phyloP scores from a whole-genome alignment of 2,888 invertebrate species.

The Pantelozetes paolii region DNA sequence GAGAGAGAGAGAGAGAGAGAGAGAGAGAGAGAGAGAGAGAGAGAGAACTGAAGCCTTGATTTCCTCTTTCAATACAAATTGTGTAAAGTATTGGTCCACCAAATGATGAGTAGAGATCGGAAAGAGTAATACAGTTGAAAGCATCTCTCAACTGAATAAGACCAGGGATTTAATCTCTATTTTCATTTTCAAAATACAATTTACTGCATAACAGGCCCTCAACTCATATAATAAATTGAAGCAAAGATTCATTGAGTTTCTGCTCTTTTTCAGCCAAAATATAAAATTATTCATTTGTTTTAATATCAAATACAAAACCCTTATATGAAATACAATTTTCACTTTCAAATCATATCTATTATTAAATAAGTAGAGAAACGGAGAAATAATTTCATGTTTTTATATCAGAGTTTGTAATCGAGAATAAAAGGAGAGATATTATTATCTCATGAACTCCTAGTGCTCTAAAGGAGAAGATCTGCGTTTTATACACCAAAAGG shows the following conservation, averaged over 20 bases:
- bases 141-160: slow-evolving; percentile 31
- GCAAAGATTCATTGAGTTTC: neutral
- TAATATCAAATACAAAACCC: no score
- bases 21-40: neutral
- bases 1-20: no score
- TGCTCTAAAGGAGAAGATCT: no score
- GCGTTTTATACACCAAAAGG: no score
- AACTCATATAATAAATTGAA: neutral
- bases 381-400: neutral
- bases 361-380: neutral
- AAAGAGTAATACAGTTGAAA: slow-evolving; percentile 18
- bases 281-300: slow-evolving; percentile 12
- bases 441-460: no score
- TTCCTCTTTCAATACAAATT: slow-evolving; percentile 5
- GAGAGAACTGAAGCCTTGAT: neutral
- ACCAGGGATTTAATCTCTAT: slow-evolving; percentile 14
- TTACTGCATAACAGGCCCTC: neutral
- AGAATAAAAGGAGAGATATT: neutral
- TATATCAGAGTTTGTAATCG: neutral
- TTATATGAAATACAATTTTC: neutral
- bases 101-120: neutral
- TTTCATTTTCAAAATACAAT: neutral
- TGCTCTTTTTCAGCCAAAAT: neutral
- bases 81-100: neutral
- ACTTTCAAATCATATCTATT: neutral